A percentile compares a stretch with the other conserved stretches of the same genome.
These are phyloP conservation scores for Brenthis daphne DNA, from an alignment of 2,888 invertebrate species.

Conservation along the genomic window DNA sequence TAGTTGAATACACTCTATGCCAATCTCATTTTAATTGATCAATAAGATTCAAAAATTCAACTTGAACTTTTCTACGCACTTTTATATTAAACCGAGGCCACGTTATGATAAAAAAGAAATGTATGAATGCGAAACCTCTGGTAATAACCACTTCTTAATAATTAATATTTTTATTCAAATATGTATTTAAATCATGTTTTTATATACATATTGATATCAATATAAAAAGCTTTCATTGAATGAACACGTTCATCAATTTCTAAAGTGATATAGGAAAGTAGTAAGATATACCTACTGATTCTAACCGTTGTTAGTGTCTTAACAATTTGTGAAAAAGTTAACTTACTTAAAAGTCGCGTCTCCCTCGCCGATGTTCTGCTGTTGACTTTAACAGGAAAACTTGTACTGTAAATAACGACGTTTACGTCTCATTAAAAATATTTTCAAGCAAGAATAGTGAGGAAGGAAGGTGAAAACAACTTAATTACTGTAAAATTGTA, in stretches of 20 bases:
- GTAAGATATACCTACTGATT: background rate
- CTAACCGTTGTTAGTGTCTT: background rate
- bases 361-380: constrained; percentile 47
- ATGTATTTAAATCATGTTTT: too few relatives aligned
- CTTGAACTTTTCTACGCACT: too few relatives aligned
- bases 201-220: too few relatives aligned
- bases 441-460: constrained; percentile 23
- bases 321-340: constrained; percentile 9
- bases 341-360: constrained; percentile 55
- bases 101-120: too few relatives aligned
- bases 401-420: constrained; percentile 61
- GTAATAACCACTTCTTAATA: too few relatives aligned
- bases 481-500: constrained; percentile 14
- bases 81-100: too few relatives aligned
- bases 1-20: too few relatives aligned
- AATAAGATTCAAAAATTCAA: too few relatives aligned
- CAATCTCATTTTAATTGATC: too few relatives aligned
- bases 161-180: too few relatives aligned
- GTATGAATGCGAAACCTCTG: too few relatives aligned
- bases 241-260: background rate
- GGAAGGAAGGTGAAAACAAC: constrained; percentile 15
- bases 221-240: too few relatives aligned
- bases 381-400: constrained; percentile 54
- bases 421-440: constrained; percentile 37
- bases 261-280: background rate